Evolutionary conservation across 2,113 vertebrate genomes (phyloP).

Genomic region (Leptobrachium ailaonicum): DNA sequence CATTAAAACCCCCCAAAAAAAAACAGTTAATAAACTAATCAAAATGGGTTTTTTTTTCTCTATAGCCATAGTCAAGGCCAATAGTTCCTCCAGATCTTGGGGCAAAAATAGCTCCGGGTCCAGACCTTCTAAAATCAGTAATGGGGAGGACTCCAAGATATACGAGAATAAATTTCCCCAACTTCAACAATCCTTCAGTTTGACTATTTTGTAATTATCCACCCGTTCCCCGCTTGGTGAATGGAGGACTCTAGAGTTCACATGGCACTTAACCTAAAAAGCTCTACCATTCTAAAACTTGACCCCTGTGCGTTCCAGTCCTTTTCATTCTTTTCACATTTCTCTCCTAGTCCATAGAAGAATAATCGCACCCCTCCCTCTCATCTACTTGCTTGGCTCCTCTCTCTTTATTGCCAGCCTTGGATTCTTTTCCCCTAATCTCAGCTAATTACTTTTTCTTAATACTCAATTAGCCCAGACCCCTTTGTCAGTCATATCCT

Average conservation of each 20-base stretch:
- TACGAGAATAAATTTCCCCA: no score
- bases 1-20: no score
- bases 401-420: slow-evolving; percentile 14
- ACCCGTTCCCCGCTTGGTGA: no score
- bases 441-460: slow-evolving; percentile 44
- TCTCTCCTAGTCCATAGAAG: not conserved
- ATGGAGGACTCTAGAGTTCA: not conserved
- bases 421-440: slow-evolving; percentile 47
- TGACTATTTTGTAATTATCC: no score
- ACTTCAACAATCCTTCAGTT: no score
- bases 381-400: not conserved
- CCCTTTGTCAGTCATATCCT: slow-evolving; percentile 48
- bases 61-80: no score
- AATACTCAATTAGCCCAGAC: slow-evolving; percentile 47
- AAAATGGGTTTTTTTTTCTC: no score
- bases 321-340: not conserved
- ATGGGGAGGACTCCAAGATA: no score
- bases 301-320: not conserved
- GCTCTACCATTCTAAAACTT: not conserved
- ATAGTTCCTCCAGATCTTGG: no score
- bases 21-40: no score
- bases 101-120: no score
- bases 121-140: no score
- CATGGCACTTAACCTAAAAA: not conserved
- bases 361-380: not conserved